Evolutionary conservation across 2,888 invertebrate genomes (phyloP), one percentile per base, ranked within the genome.

Genomic region (Pristionchus japonicus): DNA sequence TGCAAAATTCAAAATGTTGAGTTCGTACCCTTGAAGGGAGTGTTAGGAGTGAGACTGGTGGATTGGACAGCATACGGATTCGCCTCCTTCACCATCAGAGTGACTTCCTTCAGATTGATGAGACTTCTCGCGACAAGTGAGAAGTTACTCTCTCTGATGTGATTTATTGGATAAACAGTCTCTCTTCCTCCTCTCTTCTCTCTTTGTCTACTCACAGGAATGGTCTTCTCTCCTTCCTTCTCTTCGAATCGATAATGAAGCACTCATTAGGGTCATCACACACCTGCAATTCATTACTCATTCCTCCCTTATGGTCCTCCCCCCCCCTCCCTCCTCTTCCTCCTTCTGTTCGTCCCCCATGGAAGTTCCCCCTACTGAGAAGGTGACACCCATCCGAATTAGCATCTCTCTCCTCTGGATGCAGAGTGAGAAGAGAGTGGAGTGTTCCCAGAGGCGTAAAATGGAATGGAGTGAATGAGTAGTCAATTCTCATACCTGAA

Each of bases 251-350:
- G 15, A 67, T 74, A 20, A 91, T 89, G 80, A 85, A 89, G 74
- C 91, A 90, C 64, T 91, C 91, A 23, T 89, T 88, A 11, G 89
- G 88, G 52, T 91, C 91, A 88, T 91, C 91, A 61, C 89, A 88
- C 34, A 91, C 49, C 91, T 91, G 86, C 17, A 84, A 57, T 84
- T 47, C 20, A 82, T 49, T 82, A 47, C 34, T 34, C 13, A 67
- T 67, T 67, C 67, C 17, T 67, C 31, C 34, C 67, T 9, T 67
- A 31, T 67, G 67, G 15, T 17, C 52, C 67, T 64, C 64, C 40
- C 9, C 37, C 27, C 27, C 43, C 74, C 77, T 43, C 23, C 27
- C n/a, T 27, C 9, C 40, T 77, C 77, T 43, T 31, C 15, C 31
- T 34, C 4, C 31, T 34, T 27, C 67, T 67, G 67, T 67, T 34